Base-by-base conservation (phyloP, 2,113 vertebrate genomes). In the Phalacrocorax carbo region DNA sequence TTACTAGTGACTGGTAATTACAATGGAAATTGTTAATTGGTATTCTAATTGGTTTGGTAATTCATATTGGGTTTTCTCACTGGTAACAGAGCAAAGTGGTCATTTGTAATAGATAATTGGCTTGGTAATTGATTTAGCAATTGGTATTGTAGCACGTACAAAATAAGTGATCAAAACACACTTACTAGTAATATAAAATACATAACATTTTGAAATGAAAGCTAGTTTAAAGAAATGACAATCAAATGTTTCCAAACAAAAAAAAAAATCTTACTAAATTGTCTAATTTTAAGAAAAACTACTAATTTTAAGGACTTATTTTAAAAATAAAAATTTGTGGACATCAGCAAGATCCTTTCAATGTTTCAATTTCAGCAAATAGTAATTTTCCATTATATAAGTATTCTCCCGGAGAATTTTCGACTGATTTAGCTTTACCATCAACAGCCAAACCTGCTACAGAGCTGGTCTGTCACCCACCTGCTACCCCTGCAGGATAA, bases 51-150 rank as follows among this genome's bases (percentile, higher is more conserved):
- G 84, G 81, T 87, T 95, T 94, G 86, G 94, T 94, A 95, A 94
- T 93, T 96, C 95, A 94, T 97, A 93, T 93, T 94, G 96, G 91
- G 81, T 90, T 91, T 93, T 62, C 61, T 68, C 62, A 66, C 18
- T 95, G 94, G 95, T 90, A 92, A 77, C 68, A 78, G 85, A 87
- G 79, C 12, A 83, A 93, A 88, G 34, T 64, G 82, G 72, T 84
- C 49, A 93, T 97, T 96, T 94, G 95, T 93, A 96, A 92, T 71
- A 96, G 70, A 69, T 93, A 96, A 94, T 97, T 91, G 81, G 81
- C 79, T 91, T 94, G 81, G 86, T 94, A 96, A 95, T 95, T 96
- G 96, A 95, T 94, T 96, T 92, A 88, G 60, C 30, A 86, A 72
- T 69, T 52, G 42, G 25, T 8, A 87, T 30, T 54, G 40, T 34